A percentile compares a stretch with the other conserved stretches of the same genome.
These are phyloP conservation scores for Loris lydekkerianus DNA, from an alignment of 2,797 vertebrate species.

Conservation along the genomic window DNA sequence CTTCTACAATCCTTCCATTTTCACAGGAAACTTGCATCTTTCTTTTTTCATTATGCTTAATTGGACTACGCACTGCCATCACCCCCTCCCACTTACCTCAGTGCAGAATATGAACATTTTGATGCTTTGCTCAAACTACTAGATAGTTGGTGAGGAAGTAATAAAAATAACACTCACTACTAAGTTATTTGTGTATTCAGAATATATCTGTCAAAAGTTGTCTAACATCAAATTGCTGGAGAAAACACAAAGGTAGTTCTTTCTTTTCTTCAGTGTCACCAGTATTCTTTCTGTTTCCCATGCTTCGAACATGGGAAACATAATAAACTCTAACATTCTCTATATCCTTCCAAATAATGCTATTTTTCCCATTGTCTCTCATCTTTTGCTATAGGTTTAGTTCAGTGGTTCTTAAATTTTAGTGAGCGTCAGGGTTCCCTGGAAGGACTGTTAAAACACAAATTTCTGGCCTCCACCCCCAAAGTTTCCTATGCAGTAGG, in stretches of 20 bases:
- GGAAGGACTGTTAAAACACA: neutral
- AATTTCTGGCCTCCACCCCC: neutral
- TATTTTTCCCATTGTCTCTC: neutral
- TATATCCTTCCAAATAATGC: neutral
- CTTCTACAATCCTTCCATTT: constrained; percentile 57
- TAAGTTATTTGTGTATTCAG: neutral
- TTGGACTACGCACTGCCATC: neutral
- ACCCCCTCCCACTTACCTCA: neutral
- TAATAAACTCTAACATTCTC: neutral
- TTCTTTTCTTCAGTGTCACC: neutral
- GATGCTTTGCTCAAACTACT: constrained; percentile 13
- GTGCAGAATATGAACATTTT: constrained; percentile 51
- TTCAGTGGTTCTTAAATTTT: constrained; percentile 12
- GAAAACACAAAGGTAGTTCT: neutral
- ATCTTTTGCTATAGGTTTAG: constrained; percentile 2
- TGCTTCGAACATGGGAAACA: neutral
- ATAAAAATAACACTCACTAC: constrained; percentile 23
- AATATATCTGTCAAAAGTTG: neutral
- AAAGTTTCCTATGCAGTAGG: neutral
- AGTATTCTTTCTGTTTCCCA: neutral
- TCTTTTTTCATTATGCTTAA: constrained; percentile 46
- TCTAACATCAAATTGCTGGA: constrained; percentile 17
- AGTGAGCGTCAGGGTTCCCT: neutral
- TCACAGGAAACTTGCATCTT: constrained; percentile 22
- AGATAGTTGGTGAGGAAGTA: neutral